Evolutionary conservation across 2,888 invertebrate genomes (phyloP), one percentile per base, ranked within the genome.

Genomic region (Leptinotarsa peninsularis): DNA sequence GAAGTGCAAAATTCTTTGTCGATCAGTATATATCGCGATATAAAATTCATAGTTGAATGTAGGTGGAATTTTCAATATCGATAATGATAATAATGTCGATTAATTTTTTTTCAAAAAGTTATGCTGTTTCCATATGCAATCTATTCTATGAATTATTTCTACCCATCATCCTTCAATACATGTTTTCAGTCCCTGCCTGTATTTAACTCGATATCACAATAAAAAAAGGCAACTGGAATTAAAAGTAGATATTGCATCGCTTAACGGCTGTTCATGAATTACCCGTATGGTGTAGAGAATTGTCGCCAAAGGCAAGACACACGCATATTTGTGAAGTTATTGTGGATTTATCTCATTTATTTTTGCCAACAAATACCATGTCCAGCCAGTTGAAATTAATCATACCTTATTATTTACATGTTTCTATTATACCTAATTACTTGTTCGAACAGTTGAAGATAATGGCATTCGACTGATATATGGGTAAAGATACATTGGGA

Each of bases 331-430:
- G 43, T 17, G n/a, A 13, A 63, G 49, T 58, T 58, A 70, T 70
- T 58, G 58, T 70, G 49, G 23, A 70, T 70, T 70, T 49, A 58
- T 70, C 58, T 27, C 14, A 70, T 70, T 70, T 49, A 70, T 70
- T 70, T 70, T 70, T 70, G 58, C 33, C 60, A 70, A 60, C 58
- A 18, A 70, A 70, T 58, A 70, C 70, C 49, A 56, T 70, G 49
- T 70, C 54, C 14, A 60, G 56, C 56, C 15, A 58, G 70, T 21
- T 58, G 21, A 43, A 70, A 58, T 43, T 70, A 58, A 70, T 58
- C 58, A 60, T 21, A 18, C 33, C 15, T 27, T 21, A 58, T 70
- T 70, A 70, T 58, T 33, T 17, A 60, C 43, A 33, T 33, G 18
- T 63, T 15, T 56, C 33, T 58, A 70, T 70, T 56, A 56, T 27